phyloP scores from a whole-genome alignment of 2,797 vertebrate genomes.

The Poecilia picta region DNA sequence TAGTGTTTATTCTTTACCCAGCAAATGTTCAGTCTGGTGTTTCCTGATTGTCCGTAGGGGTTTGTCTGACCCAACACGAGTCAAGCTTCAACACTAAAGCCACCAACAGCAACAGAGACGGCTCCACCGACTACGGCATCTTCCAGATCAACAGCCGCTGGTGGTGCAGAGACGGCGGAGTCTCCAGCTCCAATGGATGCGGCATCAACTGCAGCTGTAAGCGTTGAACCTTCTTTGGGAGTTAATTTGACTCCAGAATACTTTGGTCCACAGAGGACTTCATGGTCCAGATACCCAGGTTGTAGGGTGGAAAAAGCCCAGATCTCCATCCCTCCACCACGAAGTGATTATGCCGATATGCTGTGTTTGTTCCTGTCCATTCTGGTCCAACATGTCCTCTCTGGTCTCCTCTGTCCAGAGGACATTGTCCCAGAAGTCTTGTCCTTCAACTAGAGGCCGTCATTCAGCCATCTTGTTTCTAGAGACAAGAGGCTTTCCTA shows the following conservation, averaged over 20 bases:
- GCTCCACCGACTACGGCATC: constrained; percentile 75
- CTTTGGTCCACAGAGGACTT: no score
- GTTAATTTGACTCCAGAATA: background rate
- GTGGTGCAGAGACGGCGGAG: constrained; percentile 70
- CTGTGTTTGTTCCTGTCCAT: no score
- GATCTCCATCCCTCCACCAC: no score
- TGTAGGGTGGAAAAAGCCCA: no score
- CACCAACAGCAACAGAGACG: constrained; percentile 65
- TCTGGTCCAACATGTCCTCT: no score
- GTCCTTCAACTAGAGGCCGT: background rate
- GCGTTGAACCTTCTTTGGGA: background rate
- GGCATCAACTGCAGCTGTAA: constrained; percentile 64
- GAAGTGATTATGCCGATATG: no score
- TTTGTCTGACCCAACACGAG: constrained; percentile 75
- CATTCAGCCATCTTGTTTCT: background rate
- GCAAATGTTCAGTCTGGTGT: no score
- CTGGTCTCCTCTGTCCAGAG: background rate
- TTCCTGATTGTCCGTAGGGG: constrained; percentile 59
- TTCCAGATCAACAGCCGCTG: constrained; percentile 83
- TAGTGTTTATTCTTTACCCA: no score
- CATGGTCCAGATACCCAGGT: no score
- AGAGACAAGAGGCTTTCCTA: background rate
- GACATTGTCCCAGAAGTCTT: background rate
- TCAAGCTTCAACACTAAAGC: constrained; percentile 58
- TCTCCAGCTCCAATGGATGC: constrained; percentile 52